Evolutionary conservation across 2,888 invertebrate genomes (phyloP).

Genomic region (Formica aserva): DNA sequence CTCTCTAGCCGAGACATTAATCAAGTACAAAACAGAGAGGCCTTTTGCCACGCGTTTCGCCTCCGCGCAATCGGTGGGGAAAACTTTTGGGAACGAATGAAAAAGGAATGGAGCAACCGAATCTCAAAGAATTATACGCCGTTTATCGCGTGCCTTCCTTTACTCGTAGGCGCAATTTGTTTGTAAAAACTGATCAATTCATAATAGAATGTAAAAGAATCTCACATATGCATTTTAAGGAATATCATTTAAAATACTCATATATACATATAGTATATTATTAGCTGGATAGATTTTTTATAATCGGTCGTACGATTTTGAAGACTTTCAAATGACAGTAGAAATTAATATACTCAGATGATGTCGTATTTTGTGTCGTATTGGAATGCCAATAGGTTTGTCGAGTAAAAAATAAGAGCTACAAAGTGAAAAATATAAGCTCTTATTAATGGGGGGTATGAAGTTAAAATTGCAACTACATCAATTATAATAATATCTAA

Average conservation of each 20-base stretch:
- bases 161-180: slow-evolving; percentile 25
- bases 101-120: slow-evolving; percentile 4
- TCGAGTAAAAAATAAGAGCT: slow-evolving; percentile 21
- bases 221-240: slow-evolving; percentile 6
- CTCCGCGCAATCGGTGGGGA: background rate
- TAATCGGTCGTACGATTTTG: slow-evolving; percentile 33
- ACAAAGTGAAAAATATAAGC: slow-evolving; percentile 22
- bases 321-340: slow-evolving; percentile 34
- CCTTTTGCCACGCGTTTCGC: background rate
- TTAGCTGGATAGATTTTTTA: slow-evolving; percentile 35
- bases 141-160: slow-evolving; percentile 31
- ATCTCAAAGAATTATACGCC: slow-evolving; percentile 35
- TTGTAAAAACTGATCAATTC: slow-evolving; percentile 17
- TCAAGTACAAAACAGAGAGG: slow-evolving; percentile 61
- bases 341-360: slow-evolving; percentile 32
- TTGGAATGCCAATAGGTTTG: slow-evolving; percentile 27
- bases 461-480: slow-evolving; percentile 9
- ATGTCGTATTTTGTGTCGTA: slow-evolving; percentile 36
- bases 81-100: slow-evolving; percentile 4
- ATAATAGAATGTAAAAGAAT: slow-evolving; percentile 36
- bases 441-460: background rate
- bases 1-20: slow-evolving; percentile 50
- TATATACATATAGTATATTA: slow-evolving; percentile 9
- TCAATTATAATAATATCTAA: slow-evolving; percentile 11
- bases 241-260: slow-evolving; percentile 37